Evolutionary conservation across 2,888 invertebrate genomes (phyloP).

Genomic region (Sphecodes monilicornis): DNA sequence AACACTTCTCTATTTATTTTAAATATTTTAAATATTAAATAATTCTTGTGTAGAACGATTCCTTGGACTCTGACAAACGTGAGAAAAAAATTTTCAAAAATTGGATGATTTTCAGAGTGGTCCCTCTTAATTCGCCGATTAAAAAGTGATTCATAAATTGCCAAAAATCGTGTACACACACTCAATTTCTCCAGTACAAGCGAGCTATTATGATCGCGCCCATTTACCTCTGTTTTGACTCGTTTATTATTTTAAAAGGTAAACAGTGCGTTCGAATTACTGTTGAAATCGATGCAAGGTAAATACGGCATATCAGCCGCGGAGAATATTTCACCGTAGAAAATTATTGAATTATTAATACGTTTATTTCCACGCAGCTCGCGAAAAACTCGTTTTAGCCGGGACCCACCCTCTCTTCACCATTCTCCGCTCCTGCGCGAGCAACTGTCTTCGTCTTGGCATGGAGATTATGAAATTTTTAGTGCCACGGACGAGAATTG

Average conservation of each 20-base stretch:
- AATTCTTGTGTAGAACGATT: too few species aligned
- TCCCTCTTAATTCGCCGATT: background rate
- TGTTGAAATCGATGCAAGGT: conserved; percentile 17
- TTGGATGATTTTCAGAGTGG: too few species aligned
- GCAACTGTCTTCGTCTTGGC: background rate
- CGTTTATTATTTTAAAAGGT: conserved; percentile 30
- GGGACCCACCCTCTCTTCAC: background rate
- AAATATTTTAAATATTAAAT: too few species aligned
- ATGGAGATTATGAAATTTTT: conserved; percentile 23
- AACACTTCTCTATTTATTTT: background rate
- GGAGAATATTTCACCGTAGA: conserved; percentile 11
- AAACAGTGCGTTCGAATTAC: conserved; percentile 22
- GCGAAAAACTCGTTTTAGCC: conserved; percentile 21
- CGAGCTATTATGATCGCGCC: background rate
- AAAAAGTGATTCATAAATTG: background rate
- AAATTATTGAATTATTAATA: conserved; percentile 35
- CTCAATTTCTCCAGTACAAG: background rate
- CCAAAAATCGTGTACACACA: background rate
- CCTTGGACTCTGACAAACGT: too few species aligned
- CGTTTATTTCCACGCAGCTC: background rate
- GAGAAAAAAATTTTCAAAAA: too few species aligned
- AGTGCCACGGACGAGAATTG: background rate
- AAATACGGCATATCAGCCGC: conserved; percentile 19
- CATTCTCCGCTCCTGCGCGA: background rate
- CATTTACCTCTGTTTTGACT: background rate